These are phyloP conservation scores for Synanthedon vespiformis DNA, from an alignment of 2,888 invertebrate genomes.

Conservation along the genomic window DNA sequence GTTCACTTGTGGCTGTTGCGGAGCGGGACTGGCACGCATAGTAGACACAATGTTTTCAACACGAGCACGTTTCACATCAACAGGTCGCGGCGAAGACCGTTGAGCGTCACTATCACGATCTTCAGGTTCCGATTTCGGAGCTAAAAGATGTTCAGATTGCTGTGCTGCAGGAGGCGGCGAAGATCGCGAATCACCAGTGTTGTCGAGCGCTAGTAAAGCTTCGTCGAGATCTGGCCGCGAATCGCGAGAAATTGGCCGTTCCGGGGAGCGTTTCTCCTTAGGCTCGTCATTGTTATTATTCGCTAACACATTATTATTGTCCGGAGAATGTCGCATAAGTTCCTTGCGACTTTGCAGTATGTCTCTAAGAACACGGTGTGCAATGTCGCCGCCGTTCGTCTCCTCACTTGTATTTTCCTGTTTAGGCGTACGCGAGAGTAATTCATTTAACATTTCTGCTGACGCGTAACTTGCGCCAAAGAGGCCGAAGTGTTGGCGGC, in stretches of 20 bases:
- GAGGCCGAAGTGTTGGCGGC: slow-evolving; percentile 83
- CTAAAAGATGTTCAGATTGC: slow-evolving; percentile 66
- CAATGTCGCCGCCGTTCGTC: slow-evolving; percentile 62
- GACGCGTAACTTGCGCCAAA: slow-evolving; percentile 89
- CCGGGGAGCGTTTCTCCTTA: slow-evolving; percentile 62
- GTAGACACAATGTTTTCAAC: slow-evolving; percentile 96
- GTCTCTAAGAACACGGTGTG: slow-evolving; percentile 90
- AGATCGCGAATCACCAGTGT: slow-evolving; percentile 55
- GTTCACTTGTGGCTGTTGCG: slow-evolving; percentile 81
- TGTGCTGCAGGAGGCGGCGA: slow-evolving; percentile 71
- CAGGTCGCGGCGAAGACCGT: slow-evolving; percentile 69
- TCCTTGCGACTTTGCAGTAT: slow-evolving; percentile 91
- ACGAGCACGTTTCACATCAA: slow-evolving; percentile 90
- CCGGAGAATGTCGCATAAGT: slow-evolving; percentile 74
- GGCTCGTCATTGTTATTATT: slow-evolving; percentile 70
- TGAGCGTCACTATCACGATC: slow-evolving; percentile 73
- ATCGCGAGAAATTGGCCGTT: slow-evolving; percentile 75
- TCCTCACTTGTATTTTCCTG: slow-evolving; percentile 74
- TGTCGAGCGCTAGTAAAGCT: slow-evolving; percentile 72
- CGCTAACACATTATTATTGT: slow-evolving; percentile 71
- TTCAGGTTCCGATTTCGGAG: slow-evolving; percentile 76
- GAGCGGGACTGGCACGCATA: slow-evolving; percentile 89
- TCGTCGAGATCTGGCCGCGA: slow-evolving; percentile 74
- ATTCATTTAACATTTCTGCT: slow-evolving; percentile 92
- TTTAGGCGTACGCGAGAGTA: slow-evolving; percentile 84